Evolutionary conservation across 2,113 vertebrate species (phyloP), one percentile per base, ranked within the genome.

Genomic region (Mirza zaza): DNA sequence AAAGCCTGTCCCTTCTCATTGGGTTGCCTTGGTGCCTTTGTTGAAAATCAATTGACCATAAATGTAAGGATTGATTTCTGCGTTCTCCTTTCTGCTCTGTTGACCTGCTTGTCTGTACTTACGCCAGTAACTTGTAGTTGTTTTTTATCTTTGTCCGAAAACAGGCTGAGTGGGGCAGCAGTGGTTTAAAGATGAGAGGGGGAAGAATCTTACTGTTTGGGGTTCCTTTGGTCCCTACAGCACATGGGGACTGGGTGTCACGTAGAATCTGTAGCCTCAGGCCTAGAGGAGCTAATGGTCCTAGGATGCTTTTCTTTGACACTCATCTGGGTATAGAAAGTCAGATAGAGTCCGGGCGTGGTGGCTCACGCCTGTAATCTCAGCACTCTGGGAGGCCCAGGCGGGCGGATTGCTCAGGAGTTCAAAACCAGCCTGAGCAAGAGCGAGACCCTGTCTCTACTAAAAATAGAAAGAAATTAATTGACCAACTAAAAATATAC

Each of bases 61-160:
- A 75, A 82, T 65, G 18, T 20, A 48, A 79, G 39, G 32, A 90
- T 70, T 76, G 90, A 65, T 57, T 90, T 83, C 48, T 48, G 32
- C 39, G 68, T 71, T 77, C 80, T 70, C 8, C 7, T 10, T 79
- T 90, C 50, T 70, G 18, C 36, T 70, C 61, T 18, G 2, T 3
- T 89, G 29, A 65, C 73, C 29, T 55, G 5, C n/a, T 1, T 80
- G 23, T 81, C n/a, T 75, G 0, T 39, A 76, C 59, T 67, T 52
- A 70, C 4, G 8, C 34, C 20, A 52, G 50, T 68, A 77, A 77
- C 17, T 67, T 50, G 42, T 8, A 70, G 23, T 63, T 63, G 20
- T 68, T 92, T 93, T 89, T 67, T 34, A 63, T 84, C 25, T 96
- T 96, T 42, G 4, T 61, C 34, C 59, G 21, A 77, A 77, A 84